Evolutionary conservation across 2,888 invertebrate genomes (phyloP).

Genomic region (Platycheirus albimanus): DNA sequence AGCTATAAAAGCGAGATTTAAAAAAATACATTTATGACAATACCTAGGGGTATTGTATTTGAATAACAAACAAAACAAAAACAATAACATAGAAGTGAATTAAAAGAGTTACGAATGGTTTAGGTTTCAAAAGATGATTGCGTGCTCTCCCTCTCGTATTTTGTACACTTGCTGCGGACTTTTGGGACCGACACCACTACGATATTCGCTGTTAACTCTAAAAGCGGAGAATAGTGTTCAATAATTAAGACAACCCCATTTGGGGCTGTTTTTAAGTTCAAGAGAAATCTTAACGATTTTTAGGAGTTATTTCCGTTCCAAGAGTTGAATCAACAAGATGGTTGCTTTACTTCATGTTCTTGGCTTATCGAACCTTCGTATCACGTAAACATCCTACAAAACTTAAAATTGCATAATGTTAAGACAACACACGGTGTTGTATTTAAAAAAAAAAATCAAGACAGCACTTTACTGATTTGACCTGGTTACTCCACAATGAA

Average conservation of each 20-base stretch:
- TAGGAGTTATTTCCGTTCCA: neutral
- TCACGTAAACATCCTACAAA: conserved; percentile 9
- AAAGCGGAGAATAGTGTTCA: conserved; percentile 45
- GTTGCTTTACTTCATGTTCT: too few relatives aligned
- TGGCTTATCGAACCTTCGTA: neutral
- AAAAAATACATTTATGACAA: conserved; percentile 27
- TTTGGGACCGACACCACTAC: too few relatives aligned
- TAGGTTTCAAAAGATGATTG: neutral
- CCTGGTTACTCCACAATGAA: neutral
- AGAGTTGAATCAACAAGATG: too few relatives aligned
- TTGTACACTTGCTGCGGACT: too few relatives aligned
- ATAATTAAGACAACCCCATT: conserved; percentile 44
- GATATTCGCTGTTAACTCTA: conserved; percentile 28
- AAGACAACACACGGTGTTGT: conserved; percentile 48
- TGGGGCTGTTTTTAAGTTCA: conserved; percentile 4
- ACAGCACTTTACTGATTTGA: conserved; percentile 14
- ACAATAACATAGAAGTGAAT: neutral
- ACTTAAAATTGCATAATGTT: conserved; percentile 15
- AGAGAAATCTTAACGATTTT: neutral
- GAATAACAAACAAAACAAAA: neutral
- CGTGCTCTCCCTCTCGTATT: neutral
- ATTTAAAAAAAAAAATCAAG: conserved; percentile 14
- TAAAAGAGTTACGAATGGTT: conserved; percentile 5
- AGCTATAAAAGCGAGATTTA: conserved; percentile 12
- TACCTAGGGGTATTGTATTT: conserved; percentile 10